Evolutionary conservation across 2,888 invertebrate species (phyloP), one percentile per base, ranked within the genome.

Genomic region (Norana najaformis): DNA sequence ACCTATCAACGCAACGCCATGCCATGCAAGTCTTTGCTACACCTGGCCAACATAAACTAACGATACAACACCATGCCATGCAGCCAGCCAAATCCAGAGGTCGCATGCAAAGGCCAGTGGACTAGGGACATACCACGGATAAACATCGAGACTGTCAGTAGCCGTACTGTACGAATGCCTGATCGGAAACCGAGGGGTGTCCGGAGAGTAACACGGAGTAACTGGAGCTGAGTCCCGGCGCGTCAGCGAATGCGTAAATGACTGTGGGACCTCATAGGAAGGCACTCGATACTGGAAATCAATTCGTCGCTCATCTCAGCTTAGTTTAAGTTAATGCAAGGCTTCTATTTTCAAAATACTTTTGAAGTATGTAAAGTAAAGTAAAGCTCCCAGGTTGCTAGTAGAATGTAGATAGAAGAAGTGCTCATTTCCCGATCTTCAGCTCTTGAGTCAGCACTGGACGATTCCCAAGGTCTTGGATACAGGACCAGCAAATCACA

Each of bases 151-250:
- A 37, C 37, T 85, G 85, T 85, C 85, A 0, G 85, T 6, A 20
- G 36, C 35, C 36, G 11, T 16, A 37, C 85, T 37, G 37, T 37
- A 36, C 14, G 85, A 85, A 23, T 36, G 36, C 37, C 85, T 85
- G 23, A 37, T 14, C 36, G 85, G 85, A 23, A 85, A 85, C 0
- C 37, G 85, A 85, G 85, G 85, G 6, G 20, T 36, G 35, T 35
- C 37, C 8, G 85, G 85, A 20, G 37, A 85, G 37, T 85, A 85
- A 85, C 36, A 85, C 2, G 85, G 85, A 85, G 36, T 13, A 18
- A 85, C 85, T 20, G 85, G 85, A 85, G 85, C 85, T 0, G 85
- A 85, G 20, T 85, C 85, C 37, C 85, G 85, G 20, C 85, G 85
- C 16, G 85, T 0, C 16, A 85, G 35, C 8, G 4, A 14, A n/a